Conservation (phyloP, 2,888 invertebrate genomes). For the Lamellibrachia columna region DNA sequence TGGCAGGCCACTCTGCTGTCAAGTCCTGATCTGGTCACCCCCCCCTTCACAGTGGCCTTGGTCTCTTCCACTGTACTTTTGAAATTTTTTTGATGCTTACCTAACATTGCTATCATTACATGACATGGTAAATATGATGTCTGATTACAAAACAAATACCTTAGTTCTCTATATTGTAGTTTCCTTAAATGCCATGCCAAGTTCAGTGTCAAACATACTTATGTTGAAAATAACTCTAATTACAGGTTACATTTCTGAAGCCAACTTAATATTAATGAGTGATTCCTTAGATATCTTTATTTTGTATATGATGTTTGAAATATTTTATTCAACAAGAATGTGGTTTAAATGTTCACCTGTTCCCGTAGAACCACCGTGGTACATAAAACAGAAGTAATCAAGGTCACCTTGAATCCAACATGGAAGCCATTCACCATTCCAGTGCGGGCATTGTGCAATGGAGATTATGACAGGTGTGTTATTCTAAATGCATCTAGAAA, state of each 20-base stretch:
- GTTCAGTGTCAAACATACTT: neutral
- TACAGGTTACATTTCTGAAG: neutral
- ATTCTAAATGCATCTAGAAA: neutral
- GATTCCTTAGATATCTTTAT: neutral
- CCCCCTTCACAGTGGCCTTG: too few species aligned
- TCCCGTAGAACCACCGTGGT: slow-evolving; percentile 67
- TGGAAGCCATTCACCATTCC: slow-evolving; percentile 69
- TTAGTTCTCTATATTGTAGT: neutral
- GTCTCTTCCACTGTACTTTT: too few species aligned
- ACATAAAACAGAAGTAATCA: slow-evolving; percentile 70
- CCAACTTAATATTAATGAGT: neutral
- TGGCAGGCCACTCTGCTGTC: too few species aligned
- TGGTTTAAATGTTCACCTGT: neutral
- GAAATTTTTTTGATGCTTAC: neutral
- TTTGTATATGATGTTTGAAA: neutral
- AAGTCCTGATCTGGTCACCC: too few species aligned
- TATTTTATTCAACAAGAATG: neutral
- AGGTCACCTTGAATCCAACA: slow-evolving; percentile 69
- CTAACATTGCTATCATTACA: neutral
- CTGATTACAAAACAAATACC: neutral
- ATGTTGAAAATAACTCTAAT: neutral
- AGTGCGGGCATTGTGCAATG: slow-evolving; percentile 68
- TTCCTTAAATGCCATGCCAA: neutral
- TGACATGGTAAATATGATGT: neutral
- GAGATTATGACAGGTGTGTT: slow-evolving; percentile 67